These are phyloP conservation scores for Cacoxenus indagator DNA, from an alignment of 2,888 invertebrate genomes.

Conservation along the genomic window DNA sequence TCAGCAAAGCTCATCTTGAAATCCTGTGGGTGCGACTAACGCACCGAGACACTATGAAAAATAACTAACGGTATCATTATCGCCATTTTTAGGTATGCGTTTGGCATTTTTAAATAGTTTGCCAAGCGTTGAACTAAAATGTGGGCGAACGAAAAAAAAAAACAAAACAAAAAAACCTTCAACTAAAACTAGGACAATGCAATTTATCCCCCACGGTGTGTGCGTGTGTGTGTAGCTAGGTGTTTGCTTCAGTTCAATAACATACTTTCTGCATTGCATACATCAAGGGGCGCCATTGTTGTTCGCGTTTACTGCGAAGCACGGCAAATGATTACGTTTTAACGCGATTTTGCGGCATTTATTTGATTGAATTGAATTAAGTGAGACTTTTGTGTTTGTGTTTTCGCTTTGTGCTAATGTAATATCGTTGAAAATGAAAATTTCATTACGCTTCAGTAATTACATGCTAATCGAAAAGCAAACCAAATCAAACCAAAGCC, in stretches of 20 bases:
- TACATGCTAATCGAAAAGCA: no score
- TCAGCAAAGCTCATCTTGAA: neutral
- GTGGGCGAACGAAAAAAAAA: neutral
- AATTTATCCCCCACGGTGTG: neutral
- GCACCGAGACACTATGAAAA: neutral
- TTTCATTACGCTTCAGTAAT: neutral
- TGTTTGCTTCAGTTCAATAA: neutral
- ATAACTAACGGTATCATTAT: slow-evolving; percentile 13
- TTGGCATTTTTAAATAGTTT: slow-evolving; percentile 18
- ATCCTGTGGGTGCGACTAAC: neutral
- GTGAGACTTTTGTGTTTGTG: neutral
- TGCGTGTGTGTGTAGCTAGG: neutral
- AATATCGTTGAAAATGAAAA: neutral
- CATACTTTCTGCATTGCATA: neutral
- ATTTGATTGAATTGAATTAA: neutral
- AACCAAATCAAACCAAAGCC: no score
- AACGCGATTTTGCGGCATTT: neutral
- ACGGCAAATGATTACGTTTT: neutral
- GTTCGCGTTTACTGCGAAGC: neutral
- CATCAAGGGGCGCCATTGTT: neutral
- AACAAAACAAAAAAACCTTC: neutral
- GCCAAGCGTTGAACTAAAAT: neutral
- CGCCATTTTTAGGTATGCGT: slow-evolving; percentile 10
- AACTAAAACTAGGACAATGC: neutral
- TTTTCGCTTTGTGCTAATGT: neutral